phyloP scores from a whole-genome alignment of 2,888 invertebrate genomes.

The Carterocephalus palaemon region DNA sequence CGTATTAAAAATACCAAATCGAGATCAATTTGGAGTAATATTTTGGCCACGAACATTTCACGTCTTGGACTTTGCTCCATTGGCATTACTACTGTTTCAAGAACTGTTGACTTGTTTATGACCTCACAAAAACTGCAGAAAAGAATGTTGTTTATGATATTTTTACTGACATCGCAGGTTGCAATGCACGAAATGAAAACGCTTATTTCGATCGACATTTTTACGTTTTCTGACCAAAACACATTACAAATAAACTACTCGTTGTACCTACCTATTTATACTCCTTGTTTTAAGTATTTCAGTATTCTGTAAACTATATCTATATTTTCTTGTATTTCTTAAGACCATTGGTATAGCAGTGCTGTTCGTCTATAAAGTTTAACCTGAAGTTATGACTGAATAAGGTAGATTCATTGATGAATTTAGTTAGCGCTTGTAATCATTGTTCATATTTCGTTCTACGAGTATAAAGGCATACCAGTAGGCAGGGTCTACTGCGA shows the following conservation, averaged over 20 bases:
- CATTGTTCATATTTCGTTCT: no score
- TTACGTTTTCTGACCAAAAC: constrained; percentile 3
- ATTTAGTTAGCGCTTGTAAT: no score
- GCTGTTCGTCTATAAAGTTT: no score
- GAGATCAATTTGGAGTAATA: constrained; percentile 34
- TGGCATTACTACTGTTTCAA: neutral
- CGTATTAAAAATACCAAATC: constrained; percentile 39
- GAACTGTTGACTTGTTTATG: constrained; percentile 5
- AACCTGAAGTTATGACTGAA: no score
- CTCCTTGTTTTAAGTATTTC: no score
- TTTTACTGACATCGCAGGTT: constrained; percentile 5
- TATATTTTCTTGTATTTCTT: no score
- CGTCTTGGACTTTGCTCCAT: neutral
- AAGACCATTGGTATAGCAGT: no score
- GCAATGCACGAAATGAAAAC: constrained; percentile 13
- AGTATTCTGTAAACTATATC: no score
- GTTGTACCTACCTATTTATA: no score
- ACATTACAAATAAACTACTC: constrained; percentile 3
- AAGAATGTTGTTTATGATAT: constrained; percentile 7
- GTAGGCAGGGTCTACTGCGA: no score
- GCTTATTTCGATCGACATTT: constrained; percentile 19
- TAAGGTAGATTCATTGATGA: no score
- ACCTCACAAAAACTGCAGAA: constrained; percentile 5
- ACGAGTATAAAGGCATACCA: no score
- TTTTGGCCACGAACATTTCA: constrained; percentile 10